Conservation (phyloP, 2,888 invertebrate species). For the Mayetiola destructor region DNA sequence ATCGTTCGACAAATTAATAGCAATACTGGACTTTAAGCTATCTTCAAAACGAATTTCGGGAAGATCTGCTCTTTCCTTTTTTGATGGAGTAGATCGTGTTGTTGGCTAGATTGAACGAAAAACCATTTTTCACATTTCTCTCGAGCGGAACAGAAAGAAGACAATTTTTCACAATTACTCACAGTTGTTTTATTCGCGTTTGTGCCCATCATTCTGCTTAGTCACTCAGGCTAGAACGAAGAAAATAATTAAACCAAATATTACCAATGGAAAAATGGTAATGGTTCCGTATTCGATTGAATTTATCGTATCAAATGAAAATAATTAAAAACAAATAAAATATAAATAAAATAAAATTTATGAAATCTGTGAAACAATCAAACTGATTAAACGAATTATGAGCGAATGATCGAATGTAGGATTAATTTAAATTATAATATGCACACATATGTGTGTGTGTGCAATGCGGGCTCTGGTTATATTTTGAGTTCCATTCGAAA, state of each 20-base stretch:
- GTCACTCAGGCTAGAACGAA: not conserved
- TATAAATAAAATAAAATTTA: not conserved
- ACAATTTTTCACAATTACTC: not conserved
- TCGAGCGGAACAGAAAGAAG: not conserved
- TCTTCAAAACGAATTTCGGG: not conserved
- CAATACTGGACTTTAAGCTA: not conserved
- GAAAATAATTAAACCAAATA: not conserved
- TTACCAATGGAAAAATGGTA: not conserved
- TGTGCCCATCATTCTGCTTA: not conserved
- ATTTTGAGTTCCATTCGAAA: no score
- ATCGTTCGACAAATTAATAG: not conserved
- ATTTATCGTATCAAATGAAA: no score
- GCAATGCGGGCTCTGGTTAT: no score
- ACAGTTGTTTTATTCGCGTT: not conserved
- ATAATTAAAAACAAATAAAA: not conserved
- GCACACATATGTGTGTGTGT: no score
- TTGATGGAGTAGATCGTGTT: not conserved
- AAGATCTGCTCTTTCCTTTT: not conserved
- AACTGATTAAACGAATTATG: slow-evolving; percentile 4
- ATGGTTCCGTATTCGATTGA: no score
- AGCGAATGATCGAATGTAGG: no score
- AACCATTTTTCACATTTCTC: not conserved
- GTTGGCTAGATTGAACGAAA: not conserved
- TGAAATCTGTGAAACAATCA: not conserved
- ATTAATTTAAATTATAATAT: no score